Conservation (phyloP, 2,113 vertebrate species). For the Trematocara stigmaticum region DNA sequence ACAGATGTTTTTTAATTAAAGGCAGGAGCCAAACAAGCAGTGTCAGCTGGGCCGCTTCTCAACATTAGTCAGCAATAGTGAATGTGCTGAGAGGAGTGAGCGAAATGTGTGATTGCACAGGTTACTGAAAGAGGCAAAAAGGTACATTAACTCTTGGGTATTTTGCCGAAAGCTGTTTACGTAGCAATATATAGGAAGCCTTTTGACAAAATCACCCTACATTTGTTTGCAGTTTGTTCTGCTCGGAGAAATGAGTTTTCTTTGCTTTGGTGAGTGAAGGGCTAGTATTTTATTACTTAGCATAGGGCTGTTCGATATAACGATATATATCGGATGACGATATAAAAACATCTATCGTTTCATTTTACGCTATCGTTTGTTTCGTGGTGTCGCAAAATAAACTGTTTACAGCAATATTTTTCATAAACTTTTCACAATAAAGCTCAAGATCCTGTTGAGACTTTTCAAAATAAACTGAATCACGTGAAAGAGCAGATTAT, state of each 20-base stretch:
- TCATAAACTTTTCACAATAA: too few species aligned
- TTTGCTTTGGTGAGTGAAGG: neutral
- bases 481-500: too few species aligned
- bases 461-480: too few species aligned
- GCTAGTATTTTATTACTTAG: neutral
- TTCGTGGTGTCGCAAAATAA: too few species aligned
- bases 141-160: neutral
- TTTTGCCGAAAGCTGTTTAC: neutral
- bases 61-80: slow-evolving; percentile 39
- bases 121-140: neutral
- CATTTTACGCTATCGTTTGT: too few species aligned
- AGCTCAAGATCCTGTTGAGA: too few species aligned
- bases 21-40: slow-evolving; percentile 35
- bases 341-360: too few species aligned
- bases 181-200: neutral
- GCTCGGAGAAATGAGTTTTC: neutral
- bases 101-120: neutral
- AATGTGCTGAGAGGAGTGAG: neutral
- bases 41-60: slow-evolving; percentile 38
- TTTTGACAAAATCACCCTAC: neutral
- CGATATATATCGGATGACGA: too few species aligned
- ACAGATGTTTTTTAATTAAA: slow-evolving; percentile 54
- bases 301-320: neutral
- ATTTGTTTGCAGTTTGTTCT: neutral
- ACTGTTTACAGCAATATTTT: too few species aligned